Percentiles rank a stretch among this genome's conserved stretches.
phyloP scores from a whole-genome alignment of 30 jellyfish, hydroid and myxozoan species.

The Cassiopea xamachana region DNA sequence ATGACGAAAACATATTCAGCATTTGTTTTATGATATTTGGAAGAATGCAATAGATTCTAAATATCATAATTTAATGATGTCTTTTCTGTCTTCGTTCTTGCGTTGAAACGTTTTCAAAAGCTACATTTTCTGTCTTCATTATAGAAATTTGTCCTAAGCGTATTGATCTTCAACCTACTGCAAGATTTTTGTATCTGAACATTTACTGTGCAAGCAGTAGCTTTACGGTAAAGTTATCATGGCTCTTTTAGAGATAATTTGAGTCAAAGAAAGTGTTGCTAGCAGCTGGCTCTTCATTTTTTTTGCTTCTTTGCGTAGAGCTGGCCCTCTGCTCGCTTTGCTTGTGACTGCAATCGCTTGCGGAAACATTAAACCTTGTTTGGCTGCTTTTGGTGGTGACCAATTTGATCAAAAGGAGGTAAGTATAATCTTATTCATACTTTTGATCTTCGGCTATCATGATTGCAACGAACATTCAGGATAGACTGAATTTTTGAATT shows the following conservation, averaged over 20 bases:
- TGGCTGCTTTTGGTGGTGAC: conserved; percentile 99
- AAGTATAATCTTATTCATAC: background rate
- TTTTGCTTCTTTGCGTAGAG: conserved; percentile 42
- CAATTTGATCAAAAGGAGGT: conserved; percentile 91
- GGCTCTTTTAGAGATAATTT: background rate
- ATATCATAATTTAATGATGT: too few relatives aligned
- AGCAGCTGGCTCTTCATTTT: background rate
- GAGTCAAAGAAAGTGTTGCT: too few relatives aligned
- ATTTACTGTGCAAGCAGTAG: background rate
- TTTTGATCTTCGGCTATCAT: too few relatives aligned
- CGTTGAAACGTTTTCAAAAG: too few relatives aligned
- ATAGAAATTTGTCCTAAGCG: background rate
- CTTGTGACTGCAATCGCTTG: conserved; percentile 90
- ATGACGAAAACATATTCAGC: too few relatives aligned
- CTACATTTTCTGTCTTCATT: too few relatives aligned
- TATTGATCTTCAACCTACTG: background rate
- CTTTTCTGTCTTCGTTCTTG: too few relatives aligned
- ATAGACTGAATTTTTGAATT: too few relatives aligned
- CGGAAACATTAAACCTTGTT: conserved; percentile 97
- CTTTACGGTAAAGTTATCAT: background rate
- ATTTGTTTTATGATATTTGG: too few relatives aligned
- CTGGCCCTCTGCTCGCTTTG: conserved; percentile 88
- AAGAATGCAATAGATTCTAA: too few relatives aligned
- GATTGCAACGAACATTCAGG: too few relatives aligned
- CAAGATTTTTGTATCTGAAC: background rate